Evolutionary conservation across 2,113 vertebrate genomes (phyloP).

Genomic region (mouse (Mus musculus)): GRCm39 chr5:42620001-42620500

Average conservation of each 20-base stretch:
- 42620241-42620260: background rate
- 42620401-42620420: background rate
- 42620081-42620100: background rate
- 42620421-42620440: too few relatives aligned
- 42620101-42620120: background rate
- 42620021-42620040: background rate
- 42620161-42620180: background rate
- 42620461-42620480: background rate
- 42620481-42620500: background rate
- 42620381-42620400: background rate
- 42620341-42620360: background rate
- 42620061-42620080: background rate
- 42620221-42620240: background rate
- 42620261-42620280: background rate
- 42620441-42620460: background rate
- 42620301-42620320: background rate
- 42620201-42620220: background rate
- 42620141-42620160: background rate
- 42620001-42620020: background rate
- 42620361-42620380: background rate
- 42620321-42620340: fast-evolving
- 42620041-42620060: background rate
- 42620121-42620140: background rate
- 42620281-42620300: background rate
- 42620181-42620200: background rate